phyloP scores from a whole-genome alignment of 2,113 vertebrate genomes.

The Erinaceus europaeus region DNA sequence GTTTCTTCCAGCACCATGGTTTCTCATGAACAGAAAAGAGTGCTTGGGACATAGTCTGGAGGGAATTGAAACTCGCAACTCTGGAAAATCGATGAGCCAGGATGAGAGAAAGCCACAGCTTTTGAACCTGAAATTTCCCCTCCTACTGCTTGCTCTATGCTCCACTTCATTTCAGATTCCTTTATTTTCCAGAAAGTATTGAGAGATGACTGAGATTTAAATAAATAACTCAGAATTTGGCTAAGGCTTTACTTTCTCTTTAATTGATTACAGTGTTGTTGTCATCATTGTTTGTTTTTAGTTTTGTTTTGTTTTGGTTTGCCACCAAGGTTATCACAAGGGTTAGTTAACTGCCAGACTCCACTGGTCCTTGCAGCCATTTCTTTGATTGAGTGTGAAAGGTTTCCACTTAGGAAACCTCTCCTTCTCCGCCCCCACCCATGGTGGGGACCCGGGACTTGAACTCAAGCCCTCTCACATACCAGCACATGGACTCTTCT shows the following conservation, averaged over 20 bases:
- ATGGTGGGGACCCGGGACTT: no score
- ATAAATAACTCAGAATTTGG: not conserved
- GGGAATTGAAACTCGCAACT: slow-evolving; percentile 69
- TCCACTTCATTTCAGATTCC: not conserved
- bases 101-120: not conserved
- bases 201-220: not conserved
- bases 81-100: slow-evolving; percentile 29
- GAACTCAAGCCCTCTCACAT: no score
- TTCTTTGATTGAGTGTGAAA: no score
- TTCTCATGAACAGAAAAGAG: slow-evolving; percentile 54
- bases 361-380: no score
- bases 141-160: not conserved
- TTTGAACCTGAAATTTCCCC: not conserved
- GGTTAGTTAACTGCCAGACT: no score
- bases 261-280: not conserved
- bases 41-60: slow-evolving; percentile 34
- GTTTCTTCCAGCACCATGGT: slow-evolving; percentile 28
- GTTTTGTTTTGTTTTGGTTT: no score
- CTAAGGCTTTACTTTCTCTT: not conserved
- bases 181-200: not conserved
- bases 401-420: no score
- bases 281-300: no score
- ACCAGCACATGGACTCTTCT: no score
- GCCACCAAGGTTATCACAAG: no score
- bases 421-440: no score